Base-by-base conservation (phyloP, 2,888 invertebrate species). In the Chromoteleia sp. region DNA sequence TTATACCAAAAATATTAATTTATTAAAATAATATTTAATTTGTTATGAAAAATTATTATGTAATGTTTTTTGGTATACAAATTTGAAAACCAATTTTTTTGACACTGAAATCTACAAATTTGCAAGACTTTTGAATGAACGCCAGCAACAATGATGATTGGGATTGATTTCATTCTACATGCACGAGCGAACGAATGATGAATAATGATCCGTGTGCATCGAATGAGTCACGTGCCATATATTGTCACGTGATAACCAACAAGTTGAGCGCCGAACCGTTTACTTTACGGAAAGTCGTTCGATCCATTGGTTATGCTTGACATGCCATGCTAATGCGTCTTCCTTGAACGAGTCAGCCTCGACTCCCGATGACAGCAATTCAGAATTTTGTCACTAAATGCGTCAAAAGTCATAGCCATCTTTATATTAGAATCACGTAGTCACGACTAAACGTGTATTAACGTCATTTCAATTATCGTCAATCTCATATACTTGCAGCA, bases 241-340 rank as follows among this genome's bases (percentile, higher is more conserved):
- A 50, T 65, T 36, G 71, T 54, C 75, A 65, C 79, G 73, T 65
- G 80, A 76, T 48, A 63, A 71, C 21, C 52, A 45, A 36, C 63
- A 39, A 61, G 33, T 48, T 54, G 80, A 41, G 52, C 14, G 73
- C 17, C 45, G 76, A 77, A 65, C 43, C 80, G 80, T 74, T 80
- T 74, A 70, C 74, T 73, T 83, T 68, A 70, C 58, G 67, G 50
- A 81, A 81, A 83, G 54, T 67, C 59, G 73, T 79, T 74, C 48
- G 67, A 59, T 79, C 83, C 83, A 83, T 83, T 74, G 76, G 54
- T 63, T 83, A 84, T 83, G 84, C 83, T 41, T 63, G 71, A 25
- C 25, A 5, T 25, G 25, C 5, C 25, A 5, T 14, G 36, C 71
- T 43, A 56, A 58, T 52, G 75, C 63, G 61, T 68, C 65, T 67